Conservation (phyloP, 2,888 invertebrate genomes). For the Calameuta idolon region DNA sequence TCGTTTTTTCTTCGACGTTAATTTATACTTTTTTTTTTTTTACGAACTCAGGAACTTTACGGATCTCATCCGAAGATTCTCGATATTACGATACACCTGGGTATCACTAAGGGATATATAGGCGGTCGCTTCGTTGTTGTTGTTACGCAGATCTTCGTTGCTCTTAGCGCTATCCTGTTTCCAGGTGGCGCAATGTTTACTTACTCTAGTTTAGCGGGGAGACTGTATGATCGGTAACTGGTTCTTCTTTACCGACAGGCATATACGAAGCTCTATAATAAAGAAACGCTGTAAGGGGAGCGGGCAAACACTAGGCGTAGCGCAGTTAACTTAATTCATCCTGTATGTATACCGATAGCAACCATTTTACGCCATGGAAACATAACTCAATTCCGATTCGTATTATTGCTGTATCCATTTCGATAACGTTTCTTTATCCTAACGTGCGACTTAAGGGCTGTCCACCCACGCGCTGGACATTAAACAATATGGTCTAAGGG, state of each 20-base stretch:
- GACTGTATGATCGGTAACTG: too few species aligned
- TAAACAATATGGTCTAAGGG: too few species aligned
- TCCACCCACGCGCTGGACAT: too few species aligned
- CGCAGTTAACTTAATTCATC: constrained; percentile 24
- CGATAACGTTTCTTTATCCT: neutral
- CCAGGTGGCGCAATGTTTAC: too few species aligned
- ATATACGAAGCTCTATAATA: neutral
- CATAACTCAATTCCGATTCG: constrained; percentile 18
- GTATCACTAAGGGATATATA: too few species aligned
- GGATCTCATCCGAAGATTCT: neutral
- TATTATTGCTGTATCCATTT: constrained; percentile 26
- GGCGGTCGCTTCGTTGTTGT: too few species aligned
- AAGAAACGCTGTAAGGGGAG: neutral
- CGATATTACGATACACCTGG: neutral
- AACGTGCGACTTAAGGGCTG: too few species aligned
- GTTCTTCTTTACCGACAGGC: too few species aligned
- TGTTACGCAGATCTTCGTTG: too few species aligned
- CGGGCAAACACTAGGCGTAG: neutral
- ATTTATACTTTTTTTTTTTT: neutral
- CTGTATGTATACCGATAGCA: constrained; percentile 20
- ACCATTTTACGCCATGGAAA: constrained; percentile 19
- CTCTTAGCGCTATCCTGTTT: too few species aligned
- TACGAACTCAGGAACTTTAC: neutral
- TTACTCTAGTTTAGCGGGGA: too few species aligned
- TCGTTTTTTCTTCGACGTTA: constrained; percentile 23